Evolutionary conservation across 2,797 vertebrate species (phyloP).

Genomic region (Chanos chanos): DNA sequence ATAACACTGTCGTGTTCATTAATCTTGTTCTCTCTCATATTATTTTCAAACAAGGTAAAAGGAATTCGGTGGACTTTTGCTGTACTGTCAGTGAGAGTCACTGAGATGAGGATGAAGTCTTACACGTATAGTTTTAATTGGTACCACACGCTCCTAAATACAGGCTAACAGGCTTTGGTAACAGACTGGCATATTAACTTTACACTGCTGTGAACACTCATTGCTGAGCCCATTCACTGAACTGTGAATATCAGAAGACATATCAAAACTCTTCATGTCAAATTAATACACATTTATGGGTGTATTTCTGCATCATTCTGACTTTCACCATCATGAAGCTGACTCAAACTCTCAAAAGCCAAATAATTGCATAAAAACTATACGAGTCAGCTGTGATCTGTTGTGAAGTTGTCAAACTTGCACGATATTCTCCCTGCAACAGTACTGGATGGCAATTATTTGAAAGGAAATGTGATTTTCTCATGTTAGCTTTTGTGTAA

Average conservation of each 20-base stretch:
- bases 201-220: no score
- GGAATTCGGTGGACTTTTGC: constrained; percentile 38
- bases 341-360: background rate
- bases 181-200: no score
- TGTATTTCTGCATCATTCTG: no score
- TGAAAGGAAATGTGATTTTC: constrained; percentile 40
- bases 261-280: no score
- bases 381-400: constrained; percentile 15
- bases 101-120: constrained; percentile 17
- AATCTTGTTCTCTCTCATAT: constrained; percentile 41
- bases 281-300: no score
- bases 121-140: constrained; percentile 24
- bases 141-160: no score
- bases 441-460: constrained; percentile 41
- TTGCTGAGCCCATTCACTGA: no score
- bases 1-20: constrained; percentile 34
- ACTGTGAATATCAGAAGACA: no score
- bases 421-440: constrained; percentile 16
- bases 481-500: constrained; percentile 47
- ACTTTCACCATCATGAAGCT: no score
- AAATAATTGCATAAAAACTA: background rate
- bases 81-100: constrained; percentile 27
- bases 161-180: no score
- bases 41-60: constrained; percentile 40
- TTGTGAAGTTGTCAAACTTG: constrained; percentile 14